These are phyloP conservation scores for Smittia sp. DNA, from an alignment of 2,888 invertebrate species.

Conservation along the genomic window DNA sequence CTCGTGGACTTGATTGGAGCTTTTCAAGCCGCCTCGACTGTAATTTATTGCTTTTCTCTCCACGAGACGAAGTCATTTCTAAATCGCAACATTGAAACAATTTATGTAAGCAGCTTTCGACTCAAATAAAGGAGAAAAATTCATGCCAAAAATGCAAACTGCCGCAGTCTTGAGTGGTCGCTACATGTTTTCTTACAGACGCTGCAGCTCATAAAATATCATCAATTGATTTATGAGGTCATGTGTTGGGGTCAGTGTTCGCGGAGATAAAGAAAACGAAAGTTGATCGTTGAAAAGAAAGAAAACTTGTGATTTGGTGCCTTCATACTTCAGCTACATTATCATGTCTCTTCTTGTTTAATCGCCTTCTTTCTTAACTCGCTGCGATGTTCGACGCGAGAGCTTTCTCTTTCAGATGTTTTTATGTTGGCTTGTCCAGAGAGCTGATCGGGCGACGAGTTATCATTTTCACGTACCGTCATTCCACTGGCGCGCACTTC, in stretches of 20 bases:
- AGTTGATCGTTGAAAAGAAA: conserved; percentile 19
- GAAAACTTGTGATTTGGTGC: conserved; percentile 5
- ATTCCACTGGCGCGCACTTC: too few relatives aligned
- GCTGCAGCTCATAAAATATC: conserved; percentile 19
- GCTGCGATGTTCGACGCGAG: background rate
- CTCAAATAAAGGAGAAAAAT: background rate
- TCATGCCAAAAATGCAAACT: conserved; percentile 11
- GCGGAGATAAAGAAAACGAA: conserved; percentile 11
- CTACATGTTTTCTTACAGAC: too few relatives aligned
- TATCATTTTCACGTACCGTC: too few relatives aligned
- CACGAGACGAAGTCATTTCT: too few relatives aligned
- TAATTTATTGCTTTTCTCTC: background rate
- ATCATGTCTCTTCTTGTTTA: conserved; percentile 8
- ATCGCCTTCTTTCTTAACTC: conserved; percentile 3
- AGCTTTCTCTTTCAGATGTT: conserved; percentile 10
- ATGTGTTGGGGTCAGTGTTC: conserved; percentile 15
- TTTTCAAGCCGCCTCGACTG: background rate
- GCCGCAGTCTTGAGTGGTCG: too few relatives aligned
- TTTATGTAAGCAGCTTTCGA: conserved; percentile 1
- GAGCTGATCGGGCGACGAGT: too few relatives aligned
- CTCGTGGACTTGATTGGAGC: background rate
- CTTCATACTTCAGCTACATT: background rate
- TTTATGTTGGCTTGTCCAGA: too few relatives aligned
- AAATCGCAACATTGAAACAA: background rate
- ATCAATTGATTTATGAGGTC: conserved; percentile 30